Base-by-base conservation (phyloP, 1,140 invertebrate species). In the Drosophila ananassae region DNA sequence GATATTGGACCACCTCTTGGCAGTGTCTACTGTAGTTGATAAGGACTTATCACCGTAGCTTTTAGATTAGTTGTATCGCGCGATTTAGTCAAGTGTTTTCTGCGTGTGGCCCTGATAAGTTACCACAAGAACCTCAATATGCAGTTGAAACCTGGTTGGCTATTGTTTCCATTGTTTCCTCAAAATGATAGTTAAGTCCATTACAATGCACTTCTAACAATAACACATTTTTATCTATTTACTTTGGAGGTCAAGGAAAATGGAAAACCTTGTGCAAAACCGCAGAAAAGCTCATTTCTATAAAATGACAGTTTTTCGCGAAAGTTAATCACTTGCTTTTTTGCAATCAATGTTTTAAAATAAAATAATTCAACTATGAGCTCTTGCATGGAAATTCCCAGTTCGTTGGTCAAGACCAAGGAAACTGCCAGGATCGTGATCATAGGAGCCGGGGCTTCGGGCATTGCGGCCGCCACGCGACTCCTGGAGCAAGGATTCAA, bases 381-480 rank as follows among this genome's bases (percentile, higher is more conserved):
- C 48, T 21, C n/a, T 17, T 69, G 66, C 44, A 4, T 25, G n/a
- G 41, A 6, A 8, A 9, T 48, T 69, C 6, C 7, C n/a, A 9
- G 17, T 10, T 47, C 21, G 13, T 2, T 6, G 8, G 28, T 10
- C 12, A 77, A 54, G 47, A 75, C 60, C 1, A 85, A 81, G 56
- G 71, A 73, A 50, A 89, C 80, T 0, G 76, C 83, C 3, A 66
- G 63, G 10, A 89, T 94, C 22, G 83, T 95, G 1, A 92, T 95
- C 48, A 87, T 95, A 24, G 94, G 94, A 37, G 93, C 94, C 0
- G 95, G 95, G 2, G 85, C 92, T 7, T 89, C 94, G 0, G 94
- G 94, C 8, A 93, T 95, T 57, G 94, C 94, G 0, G 94, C 94
- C 3, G 94, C 94, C 4, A 92, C 92, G 0, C 92, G 90, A 48